Evolutionary conservation across 2,113 vertebrate genomes (phyloP), one percentile per base, ranked within the genome.

Genomic region (Oostethus manadensis): DNA sequence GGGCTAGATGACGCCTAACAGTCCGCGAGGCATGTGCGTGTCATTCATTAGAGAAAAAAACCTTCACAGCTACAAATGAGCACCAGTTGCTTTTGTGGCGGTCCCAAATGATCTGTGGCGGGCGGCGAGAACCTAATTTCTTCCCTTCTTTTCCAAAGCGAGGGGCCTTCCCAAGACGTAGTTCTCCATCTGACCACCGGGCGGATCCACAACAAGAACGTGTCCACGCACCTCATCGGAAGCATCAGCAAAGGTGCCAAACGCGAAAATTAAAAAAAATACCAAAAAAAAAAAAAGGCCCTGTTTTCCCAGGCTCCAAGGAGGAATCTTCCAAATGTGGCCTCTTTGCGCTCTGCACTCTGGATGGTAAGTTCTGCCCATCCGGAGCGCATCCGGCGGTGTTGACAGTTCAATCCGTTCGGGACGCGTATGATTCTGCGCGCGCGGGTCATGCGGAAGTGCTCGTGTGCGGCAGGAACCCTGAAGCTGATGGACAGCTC

Each of bases 171-270:
- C 42, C 87, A 93, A 70, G 96, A 98, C 2, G 86, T 98, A 1
- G 76, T 94, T 75, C 90, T 94, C 11, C 95, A 94, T 71, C 91
- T 97, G 54, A 98, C 96, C 0, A 95, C 92, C 0, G 95, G 95
- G 57, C 91, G 97, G 58, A 99, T 97, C 75, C 97, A 99, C 87
- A 98, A 99, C 85, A 98, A 99, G 82, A 98, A 98, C 0, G 95
- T 99, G 54, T 99, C 97, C 60, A 99, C 97, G 56, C 97, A 98
- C 62, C 89, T 99, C 0, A 93, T 98, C 21, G 97, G 95, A 56
- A 98, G 90, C 88, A 98, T 99, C 68, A 89, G 84, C 54, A 90
- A 89, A 89, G 91, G 90, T 92, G 51, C 11, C 29, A 33, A 33
- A 33, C 29, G 29, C 29, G n/a, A n/a, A n/a, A n/a, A n/a, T n/a